Evolutionary conservation across 1,140 invertebrate genomes (phyloP), one percentile per base, ranked within the genome.

Genomic region (Drosophila mauritiana): DNA sequence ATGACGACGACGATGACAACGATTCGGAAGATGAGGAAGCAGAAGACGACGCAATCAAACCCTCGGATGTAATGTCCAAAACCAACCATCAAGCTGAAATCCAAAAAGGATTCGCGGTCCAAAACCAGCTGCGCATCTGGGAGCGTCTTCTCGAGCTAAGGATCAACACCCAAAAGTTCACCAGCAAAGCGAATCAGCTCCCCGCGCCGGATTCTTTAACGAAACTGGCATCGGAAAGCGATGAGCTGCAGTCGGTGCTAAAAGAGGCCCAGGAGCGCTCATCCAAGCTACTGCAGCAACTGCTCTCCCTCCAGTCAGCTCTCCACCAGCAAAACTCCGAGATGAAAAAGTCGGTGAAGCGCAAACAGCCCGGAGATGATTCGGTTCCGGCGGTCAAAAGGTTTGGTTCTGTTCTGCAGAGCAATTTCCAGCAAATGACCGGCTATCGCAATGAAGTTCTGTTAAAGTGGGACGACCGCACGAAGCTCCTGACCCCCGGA

Each of bases 401-500:
- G 25, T 96, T 95, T 92, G 95, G 95, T 72, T 92, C 92, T 53
- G 91, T 95, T 55, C 91, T 98, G 15, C 82, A 93, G 15, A 93
- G 94, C 61, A 93, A 93, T 57, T 95, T 97, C 86, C 92, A 95
- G 78, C 92, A 93, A 3, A 97, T 97, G 69, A 93, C 92, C 68
- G 84, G 94, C n/a, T 97, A 96, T 77, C 94, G 97, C 93, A 95
- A 97, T 92, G 90, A 94, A 34, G 94, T 95, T 39, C 95, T 98
- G 67, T 95, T 98, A 79, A 98, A 98, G 92, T 99, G 98, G 98
- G 96, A 98, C 93, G 96, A 98, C 62, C 98, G 97, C 91, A 98
- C 97, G 0, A 94, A 95, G 75, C 88, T 97, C 15, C 93, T 95
- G 3, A 94, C 94, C 46, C 94, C 94, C 1, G 94, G 94, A 55